Evolutionary conservation across 2,797 vertebrate species (phyloP), one percentile per base, ranked within the genome.

Genomic region (Gymnothorax reevesii): DNA sequence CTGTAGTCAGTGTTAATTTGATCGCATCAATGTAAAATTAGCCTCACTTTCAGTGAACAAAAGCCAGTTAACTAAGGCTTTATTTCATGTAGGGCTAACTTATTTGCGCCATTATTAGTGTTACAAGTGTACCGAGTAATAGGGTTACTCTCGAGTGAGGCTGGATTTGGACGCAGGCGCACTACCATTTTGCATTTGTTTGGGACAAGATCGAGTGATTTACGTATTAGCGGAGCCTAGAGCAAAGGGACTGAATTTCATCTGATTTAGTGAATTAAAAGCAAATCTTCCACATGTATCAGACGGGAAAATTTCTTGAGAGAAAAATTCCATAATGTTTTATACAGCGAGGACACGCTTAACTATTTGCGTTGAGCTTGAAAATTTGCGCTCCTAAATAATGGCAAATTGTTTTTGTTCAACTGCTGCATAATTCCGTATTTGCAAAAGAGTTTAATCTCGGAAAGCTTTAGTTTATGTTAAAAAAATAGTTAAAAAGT

Each of bases 1-100:
- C 82, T 83, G 55, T 59, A 33, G 54, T 83, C 55, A 83, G 57
- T 55, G 25, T 83, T 83, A n/a, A 83, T 62, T 80, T 80, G 55
- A 80, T 7, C 77, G 10, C 77, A 20, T 80, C 10, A 52, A 55
- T n/a, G 7, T 20, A 55, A 80, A 20, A 9, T 22, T 80, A 7
- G n/a, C 20, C 20, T 55, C 10, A 54, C 77, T 52, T 80, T 77
- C 2, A 33, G 2, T 13, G 22, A 22, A 55, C 7, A 20, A 25
- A 20, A 80, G 3, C 77, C 2, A 15, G 52, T 55, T 9, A 80
- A 80, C n/a, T 2, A 8, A 55, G 20, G 20, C 0, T 80, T 80
- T 54, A n/a, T 55, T 49, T 80, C 9, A 10, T 22, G 22, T 7
- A 22, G 77, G 55, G n/a, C 52, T 8, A n/a, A 80, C 49, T 55